Base-by-base conservation (phyloP, 2,113 vertebrate genomes). In the Catharus bicknelli region DNA sequence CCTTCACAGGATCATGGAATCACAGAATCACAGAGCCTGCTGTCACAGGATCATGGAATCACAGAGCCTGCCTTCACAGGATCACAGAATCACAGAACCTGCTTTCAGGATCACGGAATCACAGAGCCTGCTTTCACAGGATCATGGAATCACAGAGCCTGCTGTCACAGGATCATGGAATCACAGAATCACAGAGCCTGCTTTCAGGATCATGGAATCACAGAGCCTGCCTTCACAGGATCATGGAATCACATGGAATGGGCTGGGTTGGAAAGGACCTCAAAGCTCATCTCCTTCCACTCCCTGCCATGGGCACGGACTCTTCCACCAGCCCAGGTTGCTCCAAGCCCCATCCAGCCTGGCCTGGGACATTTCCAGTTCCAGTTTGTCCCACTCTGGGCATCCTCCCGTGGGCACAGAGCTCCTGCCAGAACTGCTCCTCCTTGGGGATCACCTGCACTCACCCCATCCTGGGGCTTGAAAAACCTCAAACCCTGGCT, bases 391-490 rank as follows among this genome's bases (percentile, higher is more conserved):
- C 26, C 7, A 1, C 13, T 32, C 53, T 23, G 10, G 0, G 50
- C 50, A 34, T 19, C 29, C n/a, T 30, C 5, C 22, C 15, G 0
- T 11, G 72, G 51, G 26, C 1, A 3, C 72, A 27, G n/a, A 7
- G 40, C 34, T 36, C 45, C 29, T 2, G 1, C 26, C 69, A 13
- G 63, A 15, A 2, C 40, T 72, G 12, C 45, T 75, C 30, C 13
- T 48, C 18, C 69, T n/a, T 27, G 68, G 69, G 10, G 3, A 8
- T 15, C 62, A 1, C 45, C 43, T 54, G 29, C 43, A 11, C 17
- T 1, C 2, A 8, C 58, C 12, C 23, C 2, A 0, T 3, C 43
- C 1, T 9, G 18, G 61, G 18, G 1, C 0, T 0, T 34, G 20
- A 22, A 25, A 48, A 48, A 2, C 32, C 32, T 4, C 16, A 4